Conservation (phyloP, 2,113 vertebrate genomes). For the Thinocorus orbignyianus region DNA sequence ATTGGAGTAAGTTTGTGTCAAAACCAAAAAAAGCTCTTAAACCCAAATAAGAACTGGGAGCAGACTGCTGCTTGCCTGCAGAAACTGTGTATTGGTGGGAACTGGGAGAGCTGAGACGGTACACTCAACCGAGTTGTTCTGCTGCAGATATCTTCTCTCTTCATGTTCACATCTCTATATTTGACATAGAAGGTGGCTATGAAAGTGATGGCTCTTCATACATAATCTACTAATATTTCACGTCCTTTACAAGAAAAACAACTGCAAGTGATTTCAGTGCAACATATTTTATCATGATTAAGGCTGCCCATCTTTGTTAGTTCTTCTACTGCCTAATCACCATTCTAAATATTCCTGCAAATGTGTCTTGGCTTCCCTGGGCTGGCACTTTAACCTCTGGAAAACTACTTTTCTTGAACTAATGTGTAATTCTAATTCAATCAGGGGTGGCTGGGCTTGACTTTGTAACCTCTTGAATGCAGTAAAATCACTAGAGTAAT, state of each 20-base stretch:
- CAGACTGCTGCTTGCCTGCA: background rate
- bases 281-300: background rate
- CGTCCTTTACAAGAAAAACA: fast-evolving
- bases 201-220: background rate
- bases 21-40: background rate
- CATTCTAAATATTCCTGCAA: constrained; percentile 34
- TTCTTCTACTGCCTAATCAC: background rate
- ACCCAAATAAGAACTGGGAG: background rate
- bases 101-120: background rate
- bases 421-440: constrained; percentile 53
- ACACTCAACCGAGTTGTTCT: background rate
- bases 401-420: constrained; percentile 53
- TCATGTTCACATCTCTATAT: background rate
- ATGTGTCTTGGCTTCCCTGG: constrained; percentile 25
- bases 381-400: constrained; percentile 30
- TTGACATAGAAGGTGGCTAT: background rate
- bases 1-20: background rate
- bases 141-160: background rate
- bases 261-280: fast-evolving
- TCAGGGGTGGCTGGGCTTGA: constrained; percentile 32
- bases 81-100: fast-evolving
- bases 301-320: background rate
- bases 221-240: background rate
- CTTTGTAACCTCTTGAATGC: constrained; percentile 41
- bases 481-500: constrained; percentile 42